Evolutionary conservation across 1,140 invertebrate genomes (phyloP), one percentile per base, ranked within the genome.

Genomic region (Drosophila elegans): DNA sequence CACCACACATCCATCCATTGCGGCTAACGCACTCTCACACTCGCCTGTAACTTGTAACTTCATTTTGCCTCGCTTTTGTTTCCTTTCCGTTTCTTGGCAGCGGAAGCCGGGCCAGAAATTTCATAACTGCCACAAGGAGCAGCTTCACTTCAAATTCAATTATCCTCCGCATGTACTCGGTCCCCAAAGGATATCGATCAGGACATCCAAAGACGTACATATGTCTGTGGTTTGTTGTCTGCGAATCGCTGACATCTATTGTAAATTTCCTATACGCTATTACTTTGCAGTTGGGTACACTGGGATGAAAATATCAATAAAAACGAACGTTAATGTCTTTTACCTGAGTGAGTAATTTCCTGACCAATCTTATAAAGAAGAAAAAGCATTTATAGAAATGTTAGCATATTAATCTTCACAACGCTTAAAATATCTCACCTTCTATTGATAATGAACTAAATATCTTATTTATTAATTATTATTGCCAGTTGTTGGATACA

Each of bases 101-200:
- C 69, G 69, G 69, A 73, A 73, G 69, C 45, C 27, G 55, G 36
- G 32, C 27, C 46, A 71, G 54, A 60, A 71, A 73, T 73, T 73
- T 60, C 55, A 73, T 73, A 73, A 73, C 69, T 46, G 69, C 67
- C 67, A 73, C 39, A 45, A 69, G 67, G 27, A 73, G 67, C 67
- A 25, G 69, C 69, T 73, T 72, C 55, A 46, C 54, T 72, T 39
- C 34, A 57, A 69, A 73, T 73, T 73, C 67, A 73, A 73, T 73
- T 73, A 73, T 51, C 46, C 46, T 44, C 21, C 27, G 27, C 16
- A 32, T 52, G 38, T 12, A 21, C 38, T 34, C 9, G 45, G 39
- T 5, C 57, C 27, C 68, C 67, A 32, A 27, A 60, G 55, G 55
- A 61, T 59, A 73, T 52, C 69, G 67, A 57, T 69, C 51, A 71